Percentiles rank a stretch among this genome's conserved stretches.
phyloP scores from a whole-genome alignment of 1,140 invertebrate species.

The Drosophila jambulina region DNA sequence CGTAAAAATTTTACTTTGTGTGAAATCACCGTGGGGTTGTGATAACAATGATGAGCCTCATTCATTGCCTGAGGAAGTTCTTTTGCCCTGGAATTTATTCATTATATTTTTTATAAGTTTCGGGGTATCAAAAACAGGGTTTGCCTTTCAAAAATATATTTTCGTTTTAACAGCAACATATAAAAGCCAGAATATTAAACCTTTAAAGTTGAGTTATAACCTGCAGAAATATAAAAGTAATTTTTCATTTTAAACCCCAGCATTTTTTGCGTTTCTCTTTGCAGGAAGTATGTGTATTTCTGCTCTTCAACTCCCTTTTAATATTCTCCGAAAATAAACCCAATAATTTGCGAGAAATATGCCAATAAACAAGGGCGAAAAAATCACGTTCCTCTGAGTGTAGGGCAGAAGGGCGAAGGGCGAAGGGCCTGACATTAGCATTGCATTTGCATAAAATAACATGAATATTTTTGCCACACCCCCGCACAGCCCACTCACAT shows the following conservation, averaged over 20 bases:
- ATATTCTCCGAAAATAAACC: background rate
- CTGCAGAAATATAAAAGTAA: background rate
- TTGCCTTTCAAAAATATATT: conserved; percentile 10
- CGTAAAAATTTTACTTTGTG: conserved; percentile 11
- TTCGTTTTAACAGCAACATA: background rate
- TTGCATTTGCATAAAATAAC: conserved; percentile 74
- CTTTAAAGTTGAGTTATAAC: background rate
- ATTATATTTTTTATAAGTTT: conserved; percentile 9
- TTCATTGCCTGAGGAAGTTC: background rate
- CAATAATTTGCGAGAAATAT: background rate
- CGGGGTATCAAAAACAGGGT: background rate
- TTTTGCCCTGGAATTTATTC: conserved; percentile 1
- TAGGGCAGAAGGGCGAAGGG: background rate
- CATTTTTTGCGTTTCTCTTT: no score
- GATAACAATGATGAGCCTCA: conserved; percentile 5
- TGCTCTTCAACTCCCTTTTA: background rate
- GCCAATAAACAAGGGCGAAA: conserved; percentile 10
- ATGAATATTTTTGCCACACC: conserved; percentile 41
- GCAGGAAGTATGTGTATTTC: background rate
- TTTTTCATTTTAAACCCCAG: background rate
- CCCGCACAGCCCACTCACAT: conserved; percentile 11
- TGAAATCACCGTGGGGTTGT: conserved; percentile 3
- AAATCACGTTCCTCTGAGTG: conserved; percentile 16
- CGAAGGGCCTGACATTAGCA: conserved; percentile 53
- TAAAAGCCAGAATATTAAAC: background rate